These are phyloP conservation scores for Eutolmus rufibarbis DNA, from an alignment of 2,888 invertebrate species.

Conservation along the genomic window DNA sequence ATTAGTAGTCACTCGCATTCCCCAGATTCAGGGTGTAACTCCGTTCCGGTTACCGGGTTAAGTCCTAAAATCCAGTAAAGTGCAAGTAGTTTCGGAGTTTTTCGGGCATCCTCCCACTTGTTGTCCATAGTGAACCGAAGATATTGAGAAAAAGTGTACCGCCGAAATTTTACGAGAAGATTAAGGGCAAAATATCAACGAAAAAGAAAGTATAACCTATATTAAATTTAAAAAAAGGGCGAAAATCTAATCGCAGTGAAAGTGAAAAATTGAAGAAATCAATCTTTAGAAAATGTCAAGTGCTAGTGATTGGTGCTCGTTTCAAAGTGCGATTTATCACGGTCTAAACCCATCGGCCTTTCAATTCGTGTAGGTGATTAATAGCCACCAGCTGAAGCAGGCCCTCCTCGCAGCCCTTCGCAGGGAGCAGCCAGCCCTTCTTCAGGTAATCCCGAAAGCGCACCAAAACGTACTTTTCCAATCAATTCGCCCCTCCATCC, in stretches of 20 bases:
- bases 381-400: background rate
- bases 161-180: background rate
- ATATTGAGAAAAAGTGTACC: background rate
- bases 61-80: background rate
- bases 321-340: background rate
- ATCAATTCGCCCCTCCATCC: background rate
- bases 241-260: background rate
- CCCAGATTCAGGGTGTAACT: background rate
- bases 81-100: background rate
- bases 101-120: background rate
- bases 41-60: background rate
- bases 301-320: constrained; percentile 3
- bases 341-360: background rate
- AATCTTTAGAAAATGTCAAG: constrained; percentile 4
- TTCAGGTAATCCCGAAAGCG: background rate
- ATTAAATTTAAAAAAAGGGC: background rate
- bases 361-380: background rate
- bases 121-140: background rate
- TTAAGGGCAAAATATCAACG: background rate
- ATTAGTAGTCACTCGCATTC: background rate
- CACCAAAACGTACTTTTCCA: background rate
- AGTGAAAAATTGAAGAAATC: background rate
- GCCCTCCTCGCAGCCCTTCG: background rate
- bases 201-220: background rate
- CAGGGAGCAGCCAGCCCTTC: background rate